phyloP scores from a whole-genome alignment of 2,797 vertebrate genomes.

The Mastacembelus armatus region DNA sequence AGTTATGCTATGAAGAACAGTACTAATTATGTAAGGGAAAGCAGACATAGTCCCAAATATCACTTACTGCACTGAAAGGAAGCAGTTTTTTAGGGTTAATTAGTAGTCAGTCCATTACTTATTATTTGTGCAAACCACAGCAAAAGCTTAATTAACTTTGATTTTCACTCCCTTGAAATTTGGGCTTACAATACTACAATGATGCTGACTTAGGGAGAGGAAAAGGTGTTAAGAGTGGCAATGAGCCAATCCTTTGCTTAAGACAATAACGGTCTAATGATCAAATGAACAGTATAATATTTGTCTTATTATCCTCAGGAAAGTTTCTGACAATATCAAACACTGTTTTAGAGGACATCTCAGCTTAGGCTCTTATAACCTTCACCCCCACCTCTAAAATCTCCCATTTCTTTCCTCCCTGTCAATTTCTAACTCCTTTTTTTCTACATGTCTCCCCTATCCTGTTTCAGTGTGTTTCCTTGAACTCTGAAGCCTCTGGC shows the following conservation, averaged over 20 bases:
- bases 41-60: conserved; percentile 75
- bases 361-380: conserved; percentile 29
- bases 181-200: conserved; percentile 57
- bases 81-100: conserved; percentile 83
- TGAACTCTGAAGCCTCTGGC: conserved; percentile 64
- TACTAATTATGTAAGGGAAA: conserved; percentile 71
- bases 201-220: conserved; percentile 67
- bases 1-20: conserved; percentile 66
- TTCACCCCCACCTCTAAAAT: conserved; percentile 47
- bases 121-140: conserved; percentile 81
- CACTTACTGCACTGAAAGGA: conserved; percentile 75
- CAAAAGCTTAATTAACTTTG: conserved; percentile 85
- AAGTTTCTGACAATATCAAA: conserved; percentile 3
- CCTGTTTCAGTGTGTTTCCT: conserved; percentile 45
- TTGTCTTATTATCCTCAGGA: background rate
- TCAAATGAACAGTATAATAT: conserved; percentile 35
- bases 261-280: conserved; percentile 52
- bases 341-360: conserved; percentile 26
- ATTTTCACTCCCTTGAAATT: conserved; percentile 71
- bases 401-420: conserved; percentile 15
- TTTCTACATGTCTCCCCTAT: background rate
- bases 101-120: conserved; percentile 80
- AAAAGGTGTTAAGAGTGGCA: conserved; percentile 34
- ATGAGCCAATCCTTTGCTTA: conserved; percentile 43
- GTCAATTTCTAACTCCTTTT: conserved; percentile 1